phyloP scores from a whole-genome alignment of 2,888 invertebrate species.

The Aethes cnicana region DNA sequence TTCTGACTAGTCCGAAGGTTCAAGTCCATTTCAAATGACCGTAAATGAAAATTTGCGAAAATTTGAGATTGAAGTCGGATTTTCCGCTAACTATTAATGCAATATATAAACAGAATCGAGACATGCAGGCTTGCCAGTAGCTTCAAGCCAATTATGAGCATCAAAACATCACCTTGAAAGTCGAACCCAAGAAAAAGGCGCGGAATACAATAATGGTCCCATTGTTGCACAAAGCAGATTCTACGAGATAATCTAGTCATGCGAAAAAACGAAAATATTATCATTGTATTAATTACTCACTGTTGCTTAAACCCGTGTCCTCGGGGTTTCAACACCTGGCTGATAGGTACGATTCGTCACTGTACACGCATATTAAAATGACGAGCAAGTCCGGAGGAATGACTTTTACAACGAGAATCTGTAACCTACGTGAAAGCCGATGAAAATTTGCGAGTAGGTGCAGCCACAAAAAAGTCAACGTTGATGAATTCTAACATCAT shows the following conservation, averaged over 20 bases:
- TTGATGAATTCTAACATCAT: too few relatives aligned
- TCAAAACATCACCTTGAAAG: constrained; percentile 76
- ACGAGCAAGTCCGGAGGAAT: constrained; percentile 42
- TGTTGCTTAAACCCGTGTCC: constrained; percentile 37
- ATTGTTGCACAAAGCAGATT: constrained; percentile 69
- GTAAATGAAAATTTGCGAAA: neutral
- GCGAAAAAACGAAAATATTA: constrained; percentile 66
- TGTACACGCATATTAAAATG: constrained; percentile 50
- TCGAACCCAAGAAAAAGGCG: constrained; percentile 64
- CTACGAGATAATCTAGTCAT: constrained; percentile 57
- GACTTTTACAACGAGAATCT: constrained; percentile 43
- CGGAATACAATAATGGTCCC: constrained; percentile 64
- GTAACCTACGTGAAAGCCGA: constrained; percentile 42
- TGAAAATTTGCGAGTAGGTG: too few relatives aligned
- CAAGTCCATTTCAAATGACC: too few relatives aligned
- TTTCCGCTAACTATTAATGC: too few relatives aligned
- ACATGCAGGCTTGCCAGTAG: too few relatives aligned
- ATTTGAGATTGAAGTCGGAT: too few relatives aligned
- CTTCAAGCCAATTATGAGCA: constrained; percentile 60
- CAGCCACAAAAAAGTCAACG: too few relatives aligned
- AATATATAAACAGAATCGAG: too few relatives aligned
- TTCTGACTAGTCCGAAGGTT: constrained; percentile 28
- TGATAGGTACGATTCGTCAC: constrained; percentile 47
- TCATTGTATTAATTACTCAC: constrained; percentile 63
- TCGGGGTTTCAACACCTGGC: constrained; percentile 37